Conservation (phyloP, 1,140 invertebrate species). For the Aleiodes sp. region DNA sequence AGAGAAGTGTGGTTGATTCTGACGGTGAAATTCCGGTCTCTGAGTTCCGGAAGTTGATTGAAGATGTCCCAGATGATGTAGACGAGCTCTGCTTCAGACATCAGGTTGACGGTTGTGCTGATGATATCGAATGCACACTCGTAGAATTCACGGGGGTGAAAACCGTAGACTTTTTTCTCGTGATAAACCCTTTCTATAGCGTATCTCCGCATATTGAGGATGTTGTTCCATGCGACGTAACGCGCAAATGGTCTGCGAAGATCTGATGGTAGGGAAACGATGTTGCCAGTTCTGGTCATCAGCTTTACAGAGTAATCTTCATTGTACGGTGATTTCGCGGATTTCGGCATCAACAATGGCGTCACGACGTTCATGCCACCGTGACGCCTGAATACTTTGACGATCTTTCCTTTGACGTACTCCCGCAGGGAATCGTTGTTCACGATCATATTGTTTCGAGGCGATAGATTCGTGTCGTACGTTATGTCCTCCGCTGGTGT, state of each 20-base stretch:
- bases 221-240: conserved; percentile 83
- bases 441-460: conserved; percentile 49
- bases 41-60: conserved; percentile 74
- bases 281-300: conserved; percentile 85
- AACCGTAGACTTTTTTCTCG: conserved; percentile 79
- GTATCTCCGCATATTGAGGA: conserved; percentile 84
- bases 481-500: conserved; percentile 77
- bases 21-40: conserved; percentile 77
- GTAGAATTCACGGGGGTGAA: conserved; percentile 87
- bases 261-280: conserved; percentile 84
- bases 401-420: conserved; percentile 61
- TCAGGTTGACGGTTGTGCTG: conserved; percentile 73
- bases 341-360: conserved; percentile 81
- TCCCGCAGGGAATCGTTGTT: conserved; percentile 48
- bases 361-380: conserved; percentile 80
- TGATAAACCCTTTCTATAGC: conserved; percentile 87
- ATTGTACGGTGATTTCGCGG: conserved; percentile 64
- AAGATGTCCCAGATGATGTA: conserved; percentile 81
- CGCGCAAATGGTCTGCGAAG: conserved; percentile 81
- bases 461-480: conserved; percentile 75
- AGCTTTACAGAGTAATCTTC: conserved; percentile 75
- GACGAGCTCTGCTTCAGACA: conserved; percentile 89
- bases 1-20: conserved; percentile 86
- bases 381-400: conserved; percentile 78
- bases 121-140: conserved; percentile 96